A percentile compares a stretch with the other conserved stretches of the same genome.
phyloP scores from a whole-genome alignment of 2,888 invertebrate species.

The Torymus texanus region DNA sequence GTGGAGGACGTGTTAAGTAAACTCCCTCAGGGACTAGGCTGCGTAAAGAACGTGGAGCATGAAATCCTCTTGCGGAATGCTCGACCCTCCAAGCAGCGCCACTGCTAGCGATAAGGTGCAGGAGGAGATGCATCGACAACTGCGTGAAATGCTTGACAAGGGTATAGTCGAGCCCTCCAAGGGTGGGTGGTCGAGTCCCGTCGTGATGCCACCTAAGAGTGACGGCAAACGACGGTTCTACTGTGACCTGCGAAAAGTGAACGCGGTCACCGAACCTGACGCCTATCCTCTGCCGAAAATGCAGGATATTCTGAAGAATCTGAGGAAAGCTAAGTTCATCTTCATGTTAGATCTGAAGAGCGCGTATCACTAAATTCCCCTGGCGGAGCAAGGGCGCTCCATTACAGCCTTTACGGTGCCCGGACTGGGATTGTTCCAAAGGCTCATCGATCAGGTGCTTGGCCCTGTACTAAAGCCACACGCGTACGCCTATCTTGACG shows the following conservation, averaged over 20 bases:
- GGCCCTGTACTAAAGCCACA: too few species aligned
- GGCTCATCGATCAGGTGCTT: too few species aligned
- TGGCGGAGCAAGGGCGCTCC: conserved; percentile 30
- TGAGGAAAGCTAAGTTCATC: conserved; percentile 24
- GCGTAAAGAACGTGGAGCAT: conserved; percentile 1
- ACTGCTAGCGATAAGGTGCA: conserved; percentile 9
- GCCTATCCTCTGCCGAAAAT: conserved; percentile 43
- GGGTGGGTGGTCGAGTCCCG: conserved; percentile 29
- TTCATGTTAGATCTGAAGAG: conserved; percentile 52
- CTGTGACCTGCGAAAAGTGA: conserved; percentile 42
- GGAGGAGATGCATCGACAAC: conserved; percentile 25
- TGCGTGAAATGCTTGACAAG: not conserved
- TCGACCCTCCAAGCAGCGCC: conserved; percentile 25
- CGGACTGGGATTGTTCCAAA: too few species aligned
- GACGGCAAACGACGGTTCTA: conserved; percentile 33
- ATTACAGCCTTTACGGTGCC: too few species aligned
- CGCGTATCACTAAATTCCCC: conserved; percentile 64
- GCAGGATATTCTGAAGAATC: conserved; percentile 23
- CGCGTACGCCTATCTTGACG: too few species aligned
- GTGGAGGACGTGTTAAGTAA: not conserved
- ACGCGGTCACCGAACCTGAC: conserved; percentile 24
- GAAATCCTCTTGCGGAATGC: conserved; percentile 11
- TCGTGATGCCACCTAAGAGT: conserved; percentile 4
- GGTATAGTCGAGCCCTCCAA: conserved; percentile 22
- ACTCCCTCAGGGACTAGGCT: not conserved